Conservation (phyloP, 2,797 vertebrate genomes). For the Heliangelus exortis region DNA sequence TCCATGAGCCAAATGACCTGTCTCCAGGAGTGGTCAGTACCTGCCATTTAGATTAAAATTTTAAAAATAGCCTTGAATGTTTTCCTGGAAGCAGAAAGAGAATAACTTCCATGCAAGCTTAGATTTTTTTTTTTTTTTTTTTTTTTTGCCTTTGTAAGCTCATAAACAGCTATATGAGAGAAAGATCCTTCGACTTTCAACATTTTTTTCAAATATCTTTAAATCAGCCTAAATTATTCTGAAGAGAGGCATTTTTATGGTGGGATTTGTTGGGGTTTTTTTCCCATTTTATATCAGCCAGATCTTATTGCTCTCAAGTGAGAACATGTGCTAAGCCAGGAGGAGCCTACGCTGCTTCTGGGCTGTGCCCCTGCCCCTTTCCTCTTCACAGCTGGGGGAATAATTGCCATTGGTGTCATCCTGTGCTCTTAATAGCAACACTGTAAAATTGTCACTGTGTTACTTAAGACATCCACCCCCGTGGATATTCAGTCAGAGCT, state of each 20-base stretch:
- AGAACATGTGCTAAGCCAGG: neutral
- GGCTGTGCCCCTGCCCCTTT: neutral
- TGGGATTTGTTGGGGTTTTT: neutral
- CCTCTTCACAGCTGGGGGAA: neutral
- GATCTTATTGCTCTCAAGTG: neutral
- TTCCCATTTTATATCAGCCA: neutral
- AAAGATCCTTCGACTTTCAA: neutral
- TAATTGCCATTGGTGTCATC: neutral
- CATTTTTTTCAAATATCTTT: neutral
- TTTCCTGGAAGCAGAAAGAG: neutral
- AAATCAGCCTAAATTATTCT: neutral
- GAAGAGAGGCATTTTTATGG: neutral
- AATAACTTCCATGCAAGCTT: neutral
- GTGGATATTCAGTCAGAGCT: neutral
- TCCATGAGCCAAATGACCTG: neutral
- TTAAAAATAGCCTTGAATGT: neutral
- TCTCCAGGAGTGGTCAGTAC: neutral
- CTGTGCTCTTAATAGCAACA: neutral
- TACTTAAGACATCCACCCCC: neutral
- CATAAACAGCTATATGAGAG: neutral
- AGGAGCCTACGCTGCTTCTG: neutral
- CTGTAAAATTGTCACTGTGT: neutral
- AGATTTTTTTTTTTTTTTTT: neutral
- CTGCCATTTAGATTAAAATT: neutral
- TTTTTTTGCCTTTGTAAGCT: neutral